Conservation (phyloP, 1,140 invertebrate genomes). For the Eueides isabella region DNA sequence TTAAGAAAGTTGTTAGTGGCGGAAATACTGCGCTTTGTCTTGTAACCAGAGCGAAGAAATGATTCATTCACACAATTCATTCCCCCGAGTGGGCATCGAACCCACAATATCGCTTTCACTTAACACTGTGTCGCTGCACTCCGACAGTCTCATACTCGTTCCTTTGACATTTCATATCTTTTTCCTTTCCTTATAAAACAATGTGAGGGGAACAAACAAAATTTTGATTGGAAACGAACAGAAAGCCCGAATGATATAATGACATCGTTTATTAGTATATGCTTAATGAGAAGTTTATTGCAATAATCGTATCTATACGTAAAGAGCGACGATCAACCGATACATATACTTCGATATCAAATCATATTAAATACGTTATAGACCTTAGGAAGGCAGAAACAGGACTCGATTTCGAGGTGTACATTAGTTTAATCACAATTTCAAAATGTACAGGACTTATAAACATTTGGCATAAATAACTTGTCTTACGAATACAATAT, state of each 20-base stretch:
- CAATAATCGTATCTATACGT: slow-evolving; percentile 40
- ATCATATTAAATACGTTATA: slow-evolving; percentile 20
- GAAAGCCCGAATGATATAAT: slow-evolving; percentile 50
- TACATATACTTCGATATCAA: slow-evolving; percentile 30
- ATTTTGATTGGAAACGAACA: not conserved
- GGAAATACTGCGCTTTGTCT: no score
- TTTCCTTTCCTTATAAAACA: not conserved
- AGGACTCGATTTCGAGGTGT: slow-evolving; percentile 19
- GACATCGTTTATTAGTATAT: slow-evolving; percentile 57
- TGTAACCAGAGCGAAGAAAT: no score
- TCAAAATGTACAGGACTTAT: slow-evolving; percentile 61
- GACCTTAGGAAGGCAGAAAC: slow-evolving; percentile 28
- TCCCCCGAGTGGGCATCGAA: no score
- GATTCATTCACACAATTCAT: no score
- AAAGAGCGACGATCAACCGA: slow-evolving; percentile 27
- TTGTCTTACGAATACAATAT: slow-evolving; percentile 54
- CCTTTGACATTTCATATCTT: no score
- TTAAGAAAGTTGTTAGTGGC: no score
- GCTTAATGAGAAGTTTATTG: slow-evolving; percentile 49
- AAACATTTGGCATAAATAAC: slow-evolving; percentile 75
- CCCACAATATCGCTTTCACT: no score
- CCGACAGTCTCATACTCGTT: no score
- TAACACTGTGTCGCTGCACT: no score
- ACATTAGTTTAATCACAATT: slow-evolving; percentile 53
- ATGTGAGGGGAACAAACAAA: not conserved